Conservation (phyloP, 2,888 invertebrate species). For the Ichneumon xanthorius region DNA sequence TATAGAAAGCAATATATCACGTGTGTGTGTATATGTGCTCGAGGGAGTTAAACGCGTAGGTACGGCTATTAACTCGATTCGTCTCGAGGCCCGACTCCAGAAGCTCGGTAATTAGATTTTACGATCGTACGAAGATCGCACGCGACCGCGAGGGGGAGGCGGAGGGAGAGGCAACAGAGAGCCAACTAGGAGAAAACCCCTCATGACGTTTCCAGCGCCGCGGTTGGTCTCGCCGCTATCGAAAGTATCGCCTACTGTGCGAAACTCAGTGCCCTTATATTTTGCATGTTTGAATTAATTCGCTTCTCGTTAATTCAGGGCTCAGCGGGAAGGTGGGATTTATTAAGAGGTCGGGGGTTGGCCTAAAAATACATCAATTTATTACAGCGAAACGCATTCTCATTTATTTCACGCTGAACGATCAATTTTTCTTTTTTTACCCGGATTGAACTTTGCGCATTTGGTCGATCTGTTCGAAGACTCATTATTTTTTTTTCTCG, state of each 20-base stretch:
- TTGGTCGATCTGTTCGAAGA: neutral
- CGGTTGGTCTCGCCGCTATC: constrained; percentile 5
- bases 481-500: too few relatives aligned
- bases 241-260: neutral
- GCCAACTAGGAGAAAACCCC: constrained; percentile 24
- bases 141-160: constrained; percentile 41
- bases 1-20: constrained; percentile 8
- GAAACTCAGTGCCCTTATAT: neutral
- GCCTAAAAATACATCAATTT: neutral
- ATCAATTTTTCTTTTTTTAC: neutral
- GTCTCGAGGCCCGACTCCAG: constrained; percentile 62
- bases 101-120: constrained; percentile 64
- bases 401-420: neutral
- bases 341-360: neutral
- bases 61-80: constrained; percentile 62
- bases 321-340: constrained; percentile 1
- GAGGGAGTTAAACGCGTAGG: constrained; percentile 38
- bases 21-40: constrained; percentile 16
- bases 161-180: neutral
- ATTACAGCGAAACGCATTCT: neutral
- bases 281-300: neutral
- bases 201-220: constrained; percentile 4
- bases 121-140: constrained; percentile 61
- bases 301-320: constrained; percentile 5
- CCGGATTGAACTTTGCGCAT: neutral